A percentile compares a stretch with the other conserved stretches of the same genome.
phyloP scores from a whole-genome alignment of 2,113 vertebrate genomes.

The Gymnocephalus cernua region DNA sequence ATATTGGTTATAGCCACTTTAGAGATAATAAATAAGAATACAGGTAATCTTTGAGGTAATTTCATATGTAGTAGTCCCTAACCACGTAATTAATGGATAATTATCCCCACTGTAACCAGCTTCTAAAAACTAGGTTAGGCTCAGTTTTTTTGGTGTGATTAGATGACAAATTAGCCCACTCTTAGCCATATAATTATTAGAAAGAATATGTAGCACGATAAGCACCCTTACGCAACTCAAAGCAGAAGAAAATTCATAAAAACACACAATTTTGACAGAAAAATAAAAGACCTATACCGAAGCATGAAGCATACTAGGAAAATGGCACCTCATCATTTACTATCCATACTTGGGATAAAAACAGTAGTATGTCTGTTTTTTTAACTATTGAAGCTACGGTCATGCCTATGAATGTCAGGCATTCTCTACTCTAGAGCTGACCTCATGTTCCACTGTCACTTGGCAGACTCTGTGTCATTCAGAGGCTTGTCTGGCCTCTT shows the following conservation, averaged over 20 bases:
- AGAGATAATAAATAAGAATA: background rate
- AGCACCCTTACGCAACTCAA: background rate
- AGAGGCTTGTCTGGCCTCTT: constrained; percentile 34
- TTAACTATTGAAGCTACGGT: background rate
- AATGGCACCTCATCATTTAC: constrained; percentile 38
- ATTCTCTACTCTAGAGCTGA: constrained; percentile 16
- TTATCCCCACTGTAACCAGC: background rate
- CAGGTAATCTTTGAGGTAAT: background rate
- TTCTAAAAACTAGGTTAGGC: background rate
- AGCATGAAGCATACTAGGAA: background rate
- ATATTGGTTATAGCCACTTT: too few species aligned
- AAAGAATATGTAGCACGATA: background rate
- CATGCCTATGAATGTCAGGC: constrained; percentile 17
- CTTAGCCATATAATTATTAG: background rate
- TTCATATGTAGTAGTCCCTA: background rate
- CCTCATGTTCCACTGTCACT: constrained; percentile 26
- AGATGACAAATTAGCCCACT: background rate
- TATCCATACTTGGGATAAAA: background rate
- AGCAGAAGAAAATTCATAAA: background rate
- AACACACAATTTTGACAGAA: background rate
- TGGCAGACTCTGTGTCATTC: constrained; percentile 68
- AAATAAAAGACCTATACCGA: too few species aligned
- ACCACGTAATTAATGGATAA: background rate
- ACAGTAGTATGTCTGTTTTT: background rate
- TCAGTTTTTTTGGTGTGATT: background rate